Evolutionary conservation across 2,797 vertebrate genomes (phyloP), one percentile per base, ranked within the genome.

Genomic region (Fringilla coelebs): DNA sequence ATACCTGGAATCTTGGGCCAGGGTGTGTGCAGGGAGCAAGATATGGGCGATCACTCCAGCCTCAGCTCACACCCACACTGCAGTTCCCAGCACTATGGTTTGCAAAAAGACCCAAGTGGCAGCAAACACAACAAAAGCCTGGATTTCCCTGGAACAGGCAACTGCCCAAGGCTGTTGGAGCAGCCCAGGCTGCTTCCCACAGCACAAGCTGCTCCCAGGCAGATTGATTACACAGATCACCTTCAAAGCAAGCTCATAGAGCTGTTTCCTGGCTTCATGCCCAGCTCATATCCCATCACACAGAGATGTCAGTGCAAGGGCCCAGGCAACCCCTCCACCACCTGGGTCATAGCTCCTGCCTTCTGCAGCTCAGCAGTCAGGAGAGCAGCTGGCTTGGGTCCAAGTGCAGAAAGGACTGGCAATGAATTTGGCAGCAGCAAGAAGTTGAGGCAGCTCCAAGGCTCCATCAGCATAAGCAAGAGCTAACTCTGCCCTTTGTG

Each of bases 191-290:
- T 52, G 34, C 36, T 92, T 89, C 60, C 81, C 60, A 43, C 84
- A 88, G 34, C 18, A 13, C 48, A 82, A n/a, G 41, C 89, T 74
- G 61, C 81, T 95, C 94, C 46, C 70, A 84, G 75, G 76, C 73
- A 79, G 89, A 85, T 77, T 48, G 72, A 83, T 88, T 92, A 82
- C 94, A 93, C 51, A 85, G 54, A 91, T 88, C 90, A 86, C 71
- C 82, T 91, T 91, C 83, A 90, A 93, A 96, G 88, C 72, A 83
- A 87, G 65, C 41, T 75, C 36, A 36, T 7, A 34, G 81, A 73
- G n/a, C 67, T 73, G 71, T 90, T 87, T 89, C 85, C 91, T 94
- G 88, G 91, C 91, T 81, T 51, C 24, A 3, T 3, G 58, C 88
- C 93, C 88, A 81, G 76, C 43, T 88, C 43, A 1, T 46, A 82